A percentile compares a stretch with the other conserved stretches of the same genome.
Conservation (phyloP, 2,888 invertebrate genomes). For the Diaphora mendica region DNA sequence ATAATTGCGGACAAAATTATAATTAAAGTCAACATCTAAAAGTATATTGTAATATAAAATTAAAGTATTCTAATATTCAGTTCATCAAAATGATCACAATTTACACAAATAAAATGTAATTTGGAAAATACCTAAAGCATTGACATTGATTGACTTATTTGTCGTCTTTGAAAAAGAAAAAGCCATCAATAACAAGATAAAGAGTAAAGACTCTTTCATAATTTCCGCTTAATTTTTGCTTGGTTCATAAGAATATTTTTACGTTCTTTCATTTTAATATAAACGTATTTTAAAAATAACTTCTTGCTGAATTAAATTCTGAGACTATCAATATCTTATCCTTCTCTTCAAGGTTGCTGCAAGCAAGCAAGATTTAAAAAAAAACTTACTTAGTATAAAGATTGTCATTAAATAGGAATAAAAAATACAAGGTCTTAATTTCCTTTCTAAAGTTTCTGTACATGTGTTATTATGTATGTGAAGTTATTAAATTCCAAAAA, state of each 20-base stretch:
- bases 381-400: background rate
- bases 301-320: background rate
- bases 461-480: background rate
- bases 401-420: background rate
- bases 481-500: background rate
- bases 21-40: constrained; percentile 55
- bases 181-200: background rate
- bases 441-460: too few species aligned
- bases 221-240: background rate
- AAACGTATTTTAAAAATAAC: background rate
- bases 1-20: constrained; percentile 49
- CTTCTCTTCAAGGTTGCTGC: too few species aligned
- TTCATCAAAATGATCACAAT: constrained; percentile 33
- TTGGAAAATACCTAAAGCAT: constrained; percentile 43
- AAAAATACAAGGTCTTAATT: too few species aligned
- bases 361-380: background rate
- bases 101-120: constrained; percentile 32
- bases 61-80: constrained; percentile 32
- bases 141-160: constrained; percentile 36
- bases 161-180: constrained; percentile 13
- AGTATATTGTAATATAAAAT: constrained; percentile 41
- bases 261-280: background rate
- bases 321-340: background rate
- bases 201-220: background rate
- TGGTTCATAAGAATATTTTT: background rate